phyloP scores from a whole-genome alignment of 2,888 invertebrate genomes.

The Ernsta delagoae region DNA sequence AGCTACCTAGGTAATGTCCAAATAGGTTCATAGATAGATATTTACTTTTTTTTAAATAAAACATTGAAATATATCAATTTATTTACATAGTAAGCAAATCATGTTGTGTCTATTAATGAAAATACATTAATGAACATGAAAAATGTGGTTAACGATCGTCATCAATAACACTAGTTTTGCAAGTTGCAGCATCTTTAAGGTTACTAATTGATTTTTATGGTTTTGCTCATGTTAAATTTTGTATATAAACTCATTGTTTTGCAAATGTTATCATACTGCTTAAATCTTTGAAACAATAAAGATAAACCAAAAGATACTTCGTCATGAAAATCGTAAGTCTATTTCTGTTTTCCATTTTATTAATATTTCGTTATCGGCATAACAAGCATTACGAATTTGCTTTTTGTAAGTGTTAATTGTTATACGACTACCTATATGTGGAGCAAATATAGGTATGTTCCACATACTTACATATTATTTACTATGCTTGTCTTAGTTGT shows the following conservation, averaged over 20 bases:
- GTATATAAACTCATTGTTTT: slow-evolving; percentile 19
- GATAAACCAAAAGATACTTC: neutral
- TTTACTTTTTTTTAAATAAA: no score
- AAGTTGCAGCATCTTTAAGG: neutral
- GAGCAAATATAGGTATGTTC: no score
- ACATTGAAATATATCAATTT: no score
- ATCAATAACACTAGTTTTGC: slow-evolving; percentile 3
- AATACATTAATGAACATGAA: neutral
- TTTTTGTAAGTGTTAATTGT: no score
- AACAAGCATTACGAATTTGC: no score
- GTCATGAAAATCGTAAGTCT: slow-evolving; percentile 27
- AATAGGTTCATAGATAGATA: no score
- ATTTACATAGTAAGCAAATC: neutral
- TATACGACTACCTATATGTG: no score
- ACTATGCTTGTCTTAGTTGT: no score
- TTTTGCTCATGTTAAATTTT: neutral
- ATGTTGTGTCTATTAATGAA: neutral
- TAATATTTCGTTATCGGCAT: no score
- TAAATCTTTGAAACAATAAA: neutral
- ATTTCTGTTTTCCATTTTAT: neutral
- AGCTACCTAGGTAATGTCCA: no score
- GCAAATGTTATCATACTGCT: neutral
- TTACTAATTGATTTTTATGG: slow-evolving; percentile 3
- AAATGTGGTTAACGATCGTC: slow-evolving; percentile 25
- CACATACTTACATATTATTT: no score